These are phyloP conservation scores for Anhinga rufa DNA, from an alignment of 2,113 vertebrate genomes.

Conservation along the genomic window DNA sequence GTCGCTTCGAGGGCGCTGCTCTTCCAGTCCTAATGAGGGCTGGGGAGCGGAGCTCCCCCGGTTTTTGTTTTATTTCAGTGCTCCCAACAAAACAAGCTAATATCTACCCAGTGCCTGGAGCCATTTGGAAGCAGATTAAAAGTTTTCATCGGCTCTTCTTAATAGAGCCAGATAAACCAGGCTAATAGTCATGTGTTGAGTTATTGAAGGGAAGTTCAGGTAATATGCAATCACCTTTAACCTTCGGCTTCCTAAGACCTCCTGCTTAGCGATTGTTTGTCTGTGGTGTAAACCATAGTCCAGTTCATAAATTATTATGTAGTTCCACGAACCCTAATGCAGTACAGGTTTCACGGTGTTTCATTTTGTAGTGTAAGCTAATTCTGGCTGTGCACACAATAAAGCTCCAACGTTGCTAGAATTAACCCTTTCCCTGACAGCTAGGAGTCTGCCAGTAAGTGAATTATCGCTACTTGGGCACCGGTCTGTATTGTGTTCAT, in stretches of 20 bases:
- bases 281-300: conserved; percentile 49
- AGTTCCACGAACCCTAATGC: conserved; percentile 40
- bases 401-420: background rate
- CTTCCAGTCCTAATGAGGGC: background rate
- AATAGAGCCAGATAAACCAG: conserved; percentile 60
- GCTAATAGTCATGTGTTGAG: conserved; percentile 68
- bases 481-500: background rate
- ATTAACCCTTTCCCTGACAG: conserved; percentile 11
- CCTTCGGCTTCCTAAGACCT: conserved; percentile 56
- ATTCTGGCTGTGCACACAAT: conserved; percentile 18
- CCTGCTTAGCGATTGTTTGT: conserved; percentile 56
- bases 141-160: conserved; percentile 59
- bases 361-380: conserved; percentile 34
- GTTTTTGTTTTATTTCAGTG: background rate
- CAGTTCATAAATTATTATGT: conserved; percentile 67
- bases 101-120: background rate
- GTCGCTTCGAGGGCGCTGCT: background rate
- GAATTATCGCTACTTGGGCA: fast-evolving
- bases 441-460: background rate
- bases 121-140: conserved; percentile 56
- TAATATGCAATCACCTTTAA: conserved; percentile 59
- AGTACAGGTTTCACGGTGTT: conserved; percentile 37
- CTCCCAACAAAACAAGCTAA: background rate
- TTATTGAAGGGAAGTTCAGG: conserved; percentile 63
- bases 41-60: background rate